Evolutionary conservation across 2,797 vertebrate genomes (phyloP).

Genomic region (Crax fasciolata): DNA sequence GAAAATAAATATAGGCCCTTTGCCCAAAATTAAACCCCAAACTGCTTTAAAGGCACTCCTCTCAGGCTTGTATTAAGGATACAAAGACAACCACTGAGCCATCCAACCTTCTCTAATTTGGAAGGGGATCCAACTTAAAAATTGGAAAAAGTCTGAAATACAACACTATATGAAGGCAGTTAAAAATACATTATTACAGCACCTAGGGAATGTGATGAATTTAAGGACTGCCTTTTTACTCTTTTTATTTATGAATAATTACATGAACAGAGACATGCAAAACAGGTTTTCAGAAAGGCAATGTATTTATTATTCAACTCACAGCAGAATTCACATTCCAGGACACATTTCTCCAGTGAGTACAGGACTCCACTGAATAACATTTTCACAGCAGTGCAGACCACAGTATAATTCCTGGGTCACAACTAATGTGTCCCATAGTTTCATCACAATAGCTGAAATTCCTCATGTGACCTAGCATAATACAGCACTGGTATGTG

Average conservation of each 20-base stretch:
- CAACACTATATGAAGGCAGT: not conserved
- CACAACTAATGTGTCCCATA: not conserved
- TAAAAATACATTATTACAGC: not conserved
- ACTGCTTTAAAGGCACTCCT: not conserved
- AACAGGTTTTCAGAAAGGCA: not conserved
- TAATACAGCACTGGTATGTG: accelerated
- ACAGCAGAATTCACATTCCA: not conserved
- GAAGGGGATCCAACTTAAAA: not conserved
- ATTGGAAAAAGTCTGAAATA: not conserved
- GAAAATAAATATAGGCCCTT: not conserved
- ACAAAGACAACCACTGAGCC: not conserved
- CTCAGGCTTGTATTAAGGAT: not conserved
- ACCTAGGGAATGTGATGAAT: not conserved
- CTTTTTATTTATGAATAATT: slow-evolving; percentile 1
- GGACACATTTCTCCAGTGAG: not conserved
- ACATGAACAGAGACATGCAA: not conserved
- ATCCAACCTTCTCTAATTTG: not conserved
- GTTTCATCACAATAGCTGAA: not conserved
- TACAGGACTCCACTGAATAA: not conserved
- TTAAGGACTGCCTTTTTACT: not conserved
- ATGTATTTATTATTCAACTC: not conserved
- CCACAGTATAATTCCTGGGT: not conserved
- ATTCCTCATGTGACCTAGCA: not conserved
- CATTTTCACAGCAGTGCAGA: not conserved
- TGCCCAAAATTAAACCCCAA: not conserved